Percentiles rank a stretch among this genome's conserved stretches.
phyloP scores from a whole-genome alignment of 2,888 invertebrate genomes.

The Frankliniella intonsa region DNA sequence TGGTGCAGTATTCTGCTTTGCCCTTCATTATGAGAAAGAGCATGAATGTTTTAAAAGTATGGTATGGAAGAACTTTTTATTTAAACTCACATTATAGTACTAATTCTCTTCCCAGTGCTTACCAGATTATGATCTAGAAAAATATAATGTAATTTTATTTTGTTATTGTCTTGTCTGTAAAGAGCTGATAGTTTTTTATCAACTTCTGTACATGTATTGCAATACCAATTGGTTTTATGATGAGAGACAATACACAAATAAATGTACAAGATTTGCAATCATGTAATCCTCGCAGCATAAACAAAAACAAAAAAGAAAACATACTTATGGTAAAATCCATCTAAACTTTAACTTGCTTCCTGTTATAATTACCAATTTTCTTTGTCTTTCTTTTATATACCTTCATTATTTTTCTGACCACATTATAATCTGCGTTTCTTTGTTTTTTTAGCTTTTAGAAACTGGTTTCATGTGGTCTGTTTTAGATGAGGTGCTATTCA shows the following conservation, averaged over 20 bases:
- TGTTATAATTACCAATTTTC: not conserved
- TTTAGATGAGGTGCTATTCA: constrained; percentile 6
- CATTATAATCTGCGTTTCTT: too few species aligned
- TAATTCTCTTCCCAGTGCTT: not conserved
- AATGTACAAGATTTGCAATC: not conserved
- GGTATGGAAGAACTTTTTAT: not conserved
- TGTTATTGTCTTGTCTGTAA: not conserved
- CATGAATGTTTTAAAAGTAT: not conserved
- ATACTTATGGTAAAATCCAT: too few species aligned
- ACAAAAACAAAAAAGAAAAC: not conserved
- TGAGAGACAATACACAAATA: too few species aligned
- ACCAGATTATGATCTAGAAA: not conserved
- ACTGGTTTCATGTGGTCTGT: not conserved
- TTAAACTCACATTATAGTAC: not conserved
- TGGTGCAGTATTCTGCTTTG: not conserved
- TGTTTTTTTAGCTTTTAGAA: not conserved
- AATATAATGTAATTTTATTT: not conserved
- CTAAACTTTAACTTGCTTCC: too few species aligned
- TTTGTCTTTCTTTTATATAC: not conserved
- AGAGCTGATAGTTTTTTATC: not conserved
- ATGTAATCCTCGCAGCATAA: not conserved
- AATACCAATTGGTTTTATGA: too few species aligned
- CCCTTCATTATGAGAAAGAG: not conserved
- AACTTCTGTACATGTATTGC: too few species aligned
- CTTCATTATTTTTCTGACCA: not conserved